Evolutionary conservation across 2,888 invertebrate species (phyloP).

Genomic region (Nephrotoma appendiculata): DNA sequence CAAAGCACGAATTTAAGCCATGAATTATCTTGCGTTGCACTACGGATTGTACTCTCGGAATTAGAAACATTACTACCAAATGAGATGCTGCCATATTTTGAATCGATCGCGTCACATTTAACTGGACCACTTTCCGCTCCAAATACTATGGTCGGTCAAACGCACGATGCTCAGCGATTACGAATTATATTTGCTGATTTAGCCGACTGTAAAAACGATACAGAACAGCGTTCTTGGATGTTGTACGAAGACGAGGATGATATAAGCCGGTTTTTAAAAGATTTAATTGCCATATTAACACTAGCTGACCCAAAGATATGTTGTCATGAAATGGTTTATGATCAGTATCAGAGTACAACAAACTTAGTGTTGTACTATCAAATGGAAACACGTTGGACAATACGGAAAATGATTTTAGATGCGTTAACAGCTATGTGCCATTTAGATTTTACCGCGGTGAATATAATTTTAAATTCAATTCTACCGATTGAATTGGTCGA

Average conservation of each 20-base stretch:
- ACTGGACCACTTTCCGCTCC: slow-evolving; percentile 46
- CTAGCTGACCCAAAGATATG: slow-evolving; percentile 85
- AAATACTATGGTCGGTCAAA: slow-evolving; percentile 47
- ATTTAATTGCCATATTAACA: slow-evolving; percentile 70
- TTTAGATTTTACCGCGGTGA: slow-evolving; percentile 64
- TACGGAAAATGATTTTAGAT: slow-evolving; percentile 66
- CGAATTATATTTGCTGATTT: slow-evolving; percentile 71
- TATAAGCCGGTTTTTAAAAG: slow-evolving; percentile 71
- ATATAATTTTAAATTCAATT: slow-evolving; percentile 72
- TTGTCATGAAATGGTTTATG: slow-evolving; percentile 66
- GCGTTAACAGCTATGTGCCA: slow-evolving; percentile 81
- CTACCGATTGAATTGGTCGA: slow-evolving; percentile 73
- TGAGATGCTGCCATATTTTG: slow-evolving; percentile 42
- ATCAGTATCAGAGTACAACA: slow-evolving; percentile 70
- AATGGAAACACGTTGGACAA: slow-evolving; percentile 84
- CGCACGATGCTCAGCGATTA: slow-evolving; percentile 71
- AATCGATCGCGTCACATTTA: slow-evolving; percentile 43
- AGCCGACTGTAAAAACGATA: slow-evolving; percentile 83
- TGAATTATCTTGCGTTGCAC: slow-evolving; percentile 71
- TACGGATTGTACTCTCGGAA: slow-evolving; percentile 56
- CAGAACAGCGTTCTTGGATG: slow-evolving; percentile 92
- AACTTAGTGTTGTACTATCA: slow-evolving; percentile 88
- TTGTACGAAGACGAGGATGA: slow-evolving; percentile 84
- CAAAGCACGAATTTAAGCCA: slow-evolving; percentile 74
- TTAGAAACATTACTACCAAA: slow-evolving; percentile 39